Conservation (phyloP, 2,113 vertebrate genomes). For the Lepidothrix coronata region DNA sequence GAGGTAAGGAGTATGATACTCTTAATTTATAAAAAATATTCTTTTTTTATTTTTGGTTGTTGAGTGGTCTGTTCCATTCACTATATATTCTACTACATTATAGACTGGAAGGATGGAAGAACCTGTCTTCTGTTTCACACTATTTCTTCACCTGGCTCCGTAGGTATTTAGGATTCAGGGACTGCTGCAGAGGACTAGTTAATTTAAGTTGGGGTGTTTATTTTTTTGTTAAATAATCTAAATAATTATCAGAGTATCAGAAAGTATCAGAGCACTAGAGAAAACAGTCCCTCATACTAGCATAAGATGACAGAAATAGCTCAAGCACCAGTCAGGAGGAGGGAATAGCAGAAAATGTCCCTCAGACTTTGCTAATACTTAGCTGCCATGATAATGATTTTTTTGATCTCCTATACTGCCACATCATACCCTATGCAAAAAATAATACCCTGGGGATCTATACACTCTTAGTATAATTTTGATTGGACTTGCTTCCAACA, state of each 20-base stretch:
- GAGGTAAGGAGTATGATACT: neutral
- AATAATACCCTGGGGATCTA: neutral
- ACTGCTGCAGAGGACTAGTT: neutral
- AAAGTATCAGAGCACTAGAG: neutral
- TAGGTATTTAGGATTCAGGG: neutral
- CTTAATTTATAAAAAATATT: neutral
- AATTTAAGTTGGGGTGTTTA: neutral
- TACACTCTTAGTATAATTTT: neutral
- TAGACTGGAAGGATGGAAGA: neutral
- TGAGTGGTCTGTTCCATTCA: neutral
- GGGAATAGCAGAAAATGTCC: neutral
- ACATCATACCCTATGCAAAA: neutral
- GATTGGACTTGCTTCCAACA: neutral
- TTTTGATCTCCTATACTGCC: neutral
- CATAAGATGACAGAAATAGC: neutral
- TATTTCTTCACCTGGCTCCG: neutral
- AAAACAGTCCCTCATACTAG: neutral
- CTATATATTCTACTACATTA: neutral
- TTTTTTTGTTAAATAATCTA: neutral
- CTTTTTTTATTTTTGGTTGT: neutral
- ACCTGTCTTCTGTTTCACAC: neutral
- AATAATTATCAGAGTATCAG: neutral
- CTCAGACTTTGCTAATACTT: neutral
- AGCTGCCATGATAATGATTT: neutral
- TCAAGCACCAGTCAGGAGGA: neutral